Conservation (phyloP, 2,797 vertebrate species). For the Sciurus carolinensis region DNA sequence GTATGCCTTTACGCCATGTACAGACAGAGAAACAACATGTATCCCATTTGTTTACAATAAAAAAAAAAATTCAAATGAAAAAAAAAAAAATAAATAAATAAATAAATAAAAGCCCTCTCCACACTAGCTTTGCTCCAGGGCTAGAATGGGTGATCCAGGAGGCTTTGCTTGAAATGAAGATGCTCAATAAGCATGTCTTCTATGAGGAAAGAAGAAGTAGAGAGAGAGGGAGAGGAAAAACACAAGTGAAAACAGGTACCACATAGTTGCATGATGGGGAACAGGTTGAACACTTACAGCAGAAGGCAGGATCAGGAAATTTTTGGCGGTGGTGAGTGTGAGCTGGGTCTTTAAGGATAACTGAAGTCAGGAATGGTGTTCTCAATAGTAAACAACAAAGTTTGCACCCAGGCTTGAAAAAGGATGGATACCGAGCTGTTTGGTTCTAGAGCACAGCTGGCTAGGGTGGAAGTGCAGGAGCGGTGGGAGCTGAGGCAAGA, state of each 20-base stretch:
- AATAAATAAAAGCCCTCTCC: background rate
- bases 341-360: background rate
- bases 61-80: too few species aligned
- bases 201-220: background rate
- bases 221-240: background rate
- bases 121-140: background rate
- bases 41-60: too few species aligned
- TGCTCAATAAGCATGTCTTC: background rate
- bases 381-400: background rate
- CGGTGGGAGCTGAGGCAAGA: background rate
- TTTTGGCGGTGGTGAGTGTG: background rate
- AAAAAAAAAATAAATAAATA: too few species aligned
- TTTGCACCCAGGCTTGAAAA: background rate
- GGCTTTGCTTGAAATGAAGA: background rate
- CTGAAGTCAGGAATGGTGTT: background rate
- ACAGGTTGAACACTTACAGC: background rate
- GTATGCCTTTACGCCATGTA: too few species aligned
- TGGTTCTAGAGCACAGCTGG: background rate
- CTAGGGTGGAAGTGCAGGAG: background rate
- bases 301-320: background rate
- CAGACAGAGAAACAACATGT: too few species aligned
- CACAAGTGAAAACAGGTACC: too few species aligned
- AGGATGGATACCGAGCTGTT: background rate
- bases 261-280: too few species aligned
- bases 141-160: background rate